Conservation (phyloP, 2,888 invertebrate species). For the Lasiommata megera region DNA sequence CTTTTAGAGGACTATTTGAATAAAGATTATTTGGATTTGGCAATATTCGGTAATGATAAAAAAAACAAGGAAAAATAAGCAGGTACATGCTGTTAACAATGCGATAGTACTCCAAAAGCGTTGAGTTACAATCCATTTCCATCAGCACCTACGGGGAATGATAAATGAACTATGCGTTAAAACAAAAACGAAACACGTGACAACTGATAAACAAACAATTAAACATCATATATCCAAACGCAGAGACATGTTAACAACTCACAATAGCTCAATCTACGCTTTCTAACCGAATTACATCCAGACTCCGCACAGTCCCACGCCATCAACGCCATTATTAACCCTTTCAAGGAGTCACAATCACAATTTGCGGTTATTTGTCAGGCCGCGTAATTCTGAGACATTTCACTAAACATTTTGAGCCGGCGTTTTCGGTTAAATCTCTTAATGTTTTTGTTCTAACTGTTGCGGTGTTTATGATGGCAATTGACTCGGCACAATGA, state of each 20-base stretch:
- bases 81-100: too few species aligned
- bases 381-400: conserved; percentile 52
- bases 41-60: too few species aligned
- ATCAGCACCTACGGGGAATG: too few species aligned
- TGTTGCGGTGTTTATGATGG: conserved; percentile 50
- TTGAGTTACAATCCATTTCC: too few species aligned
- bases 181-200: conserved; percentile 1
- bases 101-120: too few species aligned
- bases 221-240: conserved; percentile 17
- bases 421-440: conserved; percentile 55
- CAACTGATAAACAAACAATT: conserved; percentile 12
- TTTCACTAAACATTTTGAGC: conserved; percentile 46
- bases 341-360: conserved; percentile 74
- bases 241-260: conserved; percentile 32
- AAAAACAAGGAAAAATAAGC: too few species aligned
- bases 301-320: conserved; percentile 62
- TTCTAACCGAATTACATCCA: conserved; percentile 66
- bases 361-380: conserved; percentile 78
- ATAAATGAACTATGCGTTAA: too few species aligned
- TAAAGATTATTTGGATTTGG: too few species aligned
- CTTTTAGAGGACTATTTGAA: too few species aligned
- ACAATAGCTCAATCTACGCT: conserved; percentile 76
- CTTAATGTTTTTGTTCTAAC: conserved; percentile 53
- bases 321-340: conserved; percentile 70
- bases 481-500: conserved; percentile 49